These are phyloP conservation scores for Semnornis frantzii DNA, from an alignment of 2,113 vertebrate species.

Conservation along the genomic window DNA sequence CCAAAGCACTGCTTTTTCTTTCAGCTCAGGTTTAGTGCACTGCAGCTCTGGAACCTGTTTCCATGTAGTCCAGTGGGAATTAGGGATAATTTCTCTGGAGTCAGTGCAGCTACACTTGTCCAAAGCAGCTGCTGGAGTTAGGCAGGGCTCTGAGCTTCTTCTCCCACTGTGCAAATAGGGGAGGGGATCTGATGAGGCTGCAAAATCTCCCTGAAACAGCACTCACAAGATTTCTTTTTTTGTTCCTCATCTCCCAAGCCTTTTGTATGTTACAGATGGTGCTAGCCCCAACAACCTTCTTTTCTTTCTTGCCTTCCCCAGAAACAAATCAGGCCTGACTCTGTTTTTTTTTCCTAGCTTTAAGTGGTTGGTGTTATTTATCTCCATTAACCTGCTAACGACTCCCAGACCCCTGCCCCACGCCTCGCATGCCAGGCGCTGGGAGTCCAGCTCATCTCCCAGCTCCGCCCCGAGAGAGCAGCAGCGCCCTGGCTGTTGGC, in stretches of 20 bases:
- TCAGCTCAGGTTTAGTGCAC: background rate
- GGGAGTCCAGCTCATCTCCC: background rate
- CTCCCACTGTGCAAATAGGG: background rate
- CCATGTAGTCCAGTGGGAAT: background rate
- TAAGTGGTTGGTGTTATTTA: background rate
- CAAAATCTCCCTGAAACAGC: background rate
- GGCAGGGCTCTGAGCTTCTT: background rate
- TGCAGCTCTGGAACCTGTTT: background rate
- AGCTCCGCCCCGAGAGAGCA: background rate
- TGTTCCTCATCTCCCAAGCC: background rate
- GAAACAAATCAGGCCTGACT: background rate
- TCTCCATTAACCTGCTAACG: background rate
- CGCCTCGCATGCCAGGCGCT: background rate
- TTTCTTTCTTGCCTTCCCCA: background rate
- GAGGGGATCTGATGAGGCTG: background rate
- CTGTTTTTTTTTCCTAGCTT: background rate
- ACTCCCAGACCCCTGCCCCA: background rate
- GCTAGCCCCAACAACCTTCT: background rate
- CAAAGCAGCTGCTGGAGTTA: background rate
- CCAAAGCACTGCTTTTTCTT: background rate
- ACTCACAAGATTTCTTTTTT: background rate
- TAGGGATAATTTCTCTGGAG: background rate
- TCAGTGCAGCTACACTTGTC: background rate
- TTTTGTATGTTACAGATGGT: background rate
- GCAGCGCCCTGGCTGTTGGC: accelerated